Evolutionary conservation across 2,888 invertebrate species (phyloP).

Genomic region (Drosophila gaucha): DNA sequence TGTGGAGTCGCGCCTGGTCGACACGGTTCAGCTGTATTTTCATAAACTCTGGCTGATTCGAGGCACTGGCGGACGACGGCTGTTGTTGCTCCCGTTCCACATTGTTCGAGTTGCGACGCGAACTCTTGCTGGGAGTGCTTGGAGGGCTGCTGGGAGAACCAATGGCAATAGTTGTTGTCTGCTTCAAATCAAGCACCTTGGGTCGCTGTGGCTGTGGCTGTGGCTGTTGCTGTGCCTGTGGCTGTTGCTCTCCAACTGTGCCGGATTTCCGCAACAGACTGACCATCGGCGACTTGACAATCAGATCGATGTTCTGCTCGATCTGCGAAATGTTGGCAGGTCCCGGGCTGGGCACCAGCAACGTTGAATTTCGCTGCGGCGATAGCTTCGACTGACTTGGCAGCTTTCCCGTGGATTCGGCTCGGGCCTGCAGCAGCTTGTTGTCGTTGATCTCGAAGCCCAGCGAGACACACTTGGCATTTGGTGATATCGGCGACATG

Average conservation of each 20-base stretch:
- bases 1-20: conserved; percentile 87
- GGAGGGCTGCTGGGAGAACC: conserved; percentile 50
- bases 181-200: conserved; percentile 60
- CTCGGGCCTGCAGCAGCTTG: conserved; percentile 74
- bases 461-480: conserved; percentile 73
- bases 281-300: conserved; percentile 83
- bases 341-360: conserved; percentile 50
- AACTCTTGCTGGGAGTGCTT: conserved; percentile 55
- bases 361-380: conserved; percentile 52
- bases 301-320: conserved; percentile 83
- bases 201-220: conserved; percentile 55
- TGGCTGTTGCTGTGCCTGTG: conserved; percentile 13
- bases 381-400: conserved; percentile 38
- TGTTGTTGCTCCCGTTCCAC: conserved; percentile 48
- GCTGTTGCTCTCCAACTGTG: conserved; percentile 37
- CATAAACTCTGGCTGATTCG: conserved; percentile 89
- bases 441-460: conserved; percentile 84
- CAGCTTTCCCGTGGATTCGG: conserved; percentile 61
- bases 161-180: conserved; percentile 40
- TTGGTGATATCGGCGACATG: conserved; percentile 37
- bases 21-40: conserved; percentile 90
- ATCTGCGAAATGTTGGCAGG: conserved; percentile 76
- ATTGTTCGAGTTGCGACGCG: conserved; percentile 70
- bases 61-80: neutral
- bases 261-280: conserved; percentile 81